A percentile compares a stretch with the other conserved stretches of the same genome.
These are phyloP conservation scores for Dioctria linearis DNA, from an alignment of 2,888 invertebrate genomes.

Conservation along the genomic window DNA sequence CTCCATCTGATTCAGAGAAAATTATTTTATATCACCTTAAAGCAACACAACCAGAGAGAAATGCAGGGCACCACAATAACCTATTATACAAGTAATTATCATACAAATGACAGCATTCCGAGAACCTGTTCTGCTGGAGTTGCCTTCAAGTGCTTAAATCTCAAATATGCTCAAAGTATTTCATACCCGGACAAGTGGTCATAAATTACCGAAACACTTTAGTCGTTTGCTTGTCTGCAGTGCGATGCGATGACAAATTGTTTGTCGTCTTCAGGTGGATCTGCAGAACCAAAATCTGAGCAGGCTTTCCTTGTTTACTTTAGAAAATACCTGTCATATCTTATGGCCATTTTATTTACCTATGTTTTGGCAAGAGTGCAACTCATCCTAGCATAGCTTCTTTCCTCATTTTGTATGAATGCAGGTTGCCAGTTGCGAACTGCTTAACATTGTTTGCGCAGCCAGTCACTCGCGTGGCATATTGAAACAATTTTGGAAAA, in stretches of 20 bases:
- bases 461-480: conserved; percentile 45
- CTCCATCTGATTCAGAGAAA: too few relatives aligned
- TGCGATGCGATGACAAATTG: conserved; percentile 4
- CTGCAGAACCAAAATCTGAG: neutral
- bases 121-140: neutral
- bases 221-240: conserved; percentile 13
- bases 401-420: neutral
- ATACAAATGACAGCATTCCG: conserved; percentile 31
- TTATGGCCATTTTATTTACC: too few relatives aligned
- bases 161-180: conserved; percentile 28
- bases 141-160: conserved; percentile 37
- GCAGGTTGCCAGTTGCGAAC: conserved; percentile 18
- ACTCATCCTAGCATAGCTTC: neutral
- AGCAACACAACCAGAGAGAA: neutral
- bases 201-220: conserved; percentile 26
- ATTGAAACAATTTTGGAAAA: conserved; percentile 31
- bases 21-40: too few relatives aligned
- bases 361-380: conserved; percentile 14
- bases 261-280: conserved; percentile 4
- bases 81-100: conserved; percentile 17
- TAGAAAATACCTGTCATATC: conserved; percentile 37
- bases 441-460: conserved; percentile 22
- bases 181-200: conserved; percentile 26
- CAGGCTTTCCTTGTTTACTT: conserved; percentile 21
- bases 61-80: neutral